A percentile compares a stretch with the other conserved stretches of the same genome.
Conservation (phyloP, 2,113 vertebrate genomes). For the Thermophis baileyi region DNA sequence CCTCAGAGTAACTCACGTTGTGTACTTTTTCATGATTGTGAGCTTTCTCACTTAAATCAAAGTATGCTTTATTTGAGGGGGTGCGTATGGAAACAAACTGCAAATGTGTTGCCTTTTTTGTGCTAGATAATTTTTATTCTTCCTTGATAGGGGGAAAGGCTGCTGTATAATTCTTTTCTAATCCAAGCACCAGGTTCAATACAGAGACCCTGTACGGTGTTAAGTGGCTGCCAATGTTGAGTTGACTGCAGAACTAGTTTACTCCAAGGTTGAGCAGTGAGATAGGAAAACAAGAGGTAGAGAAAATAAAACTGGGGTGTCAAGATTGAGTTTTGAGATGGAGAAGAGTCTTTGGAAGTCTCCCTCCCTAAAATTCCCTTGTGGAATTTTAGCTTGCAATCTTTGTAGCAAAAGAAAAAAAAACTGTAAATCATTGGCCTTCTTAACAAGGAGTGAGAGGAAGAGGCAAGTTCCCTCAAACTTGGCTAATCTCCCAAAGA, state of each 20-base stretch:
- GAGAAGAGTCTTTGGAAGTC: not conserved
- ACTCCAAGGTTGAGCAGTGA: not conserved
- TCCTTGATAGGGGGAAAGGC: not conserved
- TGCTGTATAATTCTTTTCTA: constrained; percentile 22
- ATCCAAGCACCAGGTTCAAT: constrained; percentile 28
- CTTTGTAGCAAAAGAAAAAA: not conserved
- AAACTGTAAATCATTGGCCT: not conserved
- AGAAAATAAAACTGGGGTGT: constrained; percentile 7
- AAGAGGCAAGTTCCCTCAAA: constrained; percentile 32
- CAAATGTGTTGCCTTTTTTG: not conserved
- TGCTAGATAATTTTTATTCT: constrained; percentile 16
- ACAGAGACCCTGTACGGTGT: not conserved
- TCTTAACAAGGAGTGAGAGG: not conserved
- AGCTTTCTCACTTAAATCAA: not conserved
- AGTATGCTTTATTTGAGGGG: not conserved
- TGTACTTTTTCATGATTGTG: not conserved
- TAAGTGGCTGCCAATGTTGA: constrained; percentile 20
- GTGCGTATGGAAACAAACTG: not conserved
- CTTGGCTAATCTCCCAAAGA: constrained; percentile 37
- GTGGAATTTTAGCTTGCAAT: not conserved
- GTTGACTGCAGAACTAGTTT: not conserved
- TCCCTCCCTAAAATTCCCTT: not conserved
- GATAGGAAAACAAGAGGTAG: not conserved
- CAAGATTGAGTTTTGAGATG: not conserved
- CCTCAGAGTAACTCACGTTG: not conserved